Evolutionary conservation across 2,797 vertebrate species (phyloP).

Genomic region (Chromis chromis): DNA sequence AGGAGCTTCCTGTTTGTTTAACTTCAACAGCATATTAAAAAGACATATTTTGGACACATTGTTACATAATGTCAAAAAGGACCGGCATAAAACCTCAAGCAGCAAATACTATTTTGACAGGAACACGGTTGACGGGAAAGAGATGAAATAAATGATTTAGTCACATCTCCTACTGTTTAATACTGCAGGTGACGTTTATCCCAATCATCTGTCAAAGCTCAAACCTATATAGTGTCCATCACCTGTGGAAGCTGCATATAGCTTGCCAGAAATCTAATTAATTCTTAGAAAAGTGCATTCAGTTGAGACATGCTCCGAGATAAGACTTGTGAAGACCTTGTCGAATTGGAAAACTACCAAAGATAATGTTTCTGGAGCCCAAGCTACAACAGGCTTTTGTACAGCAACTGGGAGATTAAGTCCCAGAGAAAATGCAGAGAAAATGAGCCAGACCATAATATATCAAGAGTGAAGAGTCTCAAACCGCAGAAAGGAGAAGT

Average conservation of each 20-base stretch:
- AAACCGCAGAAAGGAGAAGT: conserved; percentile 41
- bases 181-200: conserved; percentile 22
- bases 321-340: conserved; percentile 60
- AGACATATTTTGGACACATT: neutral
- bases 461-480: conserved; percentile 40
- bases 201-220: conserved; percentile 24
- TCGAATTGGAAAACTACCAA: conserved; percentile 78
- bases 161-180: conserved; percentile 8
- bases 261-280: conserved; percentile 55
- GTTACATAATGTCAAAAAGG: neutral
- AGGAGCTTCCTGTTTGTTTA: neutral
- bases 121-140: neutral
- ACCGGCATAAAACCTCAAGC: neutral
- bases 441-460: conserved; percentile 54
- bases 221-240: conserved; percentile 15
- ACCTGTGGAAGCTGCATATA: conserved; percentile 38
- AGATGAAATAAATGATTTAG: conserved; percentile 10
- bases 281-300: conserved; percentile 58
- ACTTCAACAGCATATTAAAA: neutral
- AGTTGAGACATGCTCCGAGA: conserved; percentile 71
- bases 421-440: conserved; percentile 46
- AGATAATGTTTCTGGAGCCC: conserved; percentile 67
- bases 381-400: conserved; percentile 65
- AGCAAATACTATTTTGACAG: neutral
- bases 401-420: conserved; percentile 47